These are phyloP conservation scores for Sepiola atlantica DNA, from an alignment of 2,888 invertebrate species.

Conservation along the genomic window DNA sequence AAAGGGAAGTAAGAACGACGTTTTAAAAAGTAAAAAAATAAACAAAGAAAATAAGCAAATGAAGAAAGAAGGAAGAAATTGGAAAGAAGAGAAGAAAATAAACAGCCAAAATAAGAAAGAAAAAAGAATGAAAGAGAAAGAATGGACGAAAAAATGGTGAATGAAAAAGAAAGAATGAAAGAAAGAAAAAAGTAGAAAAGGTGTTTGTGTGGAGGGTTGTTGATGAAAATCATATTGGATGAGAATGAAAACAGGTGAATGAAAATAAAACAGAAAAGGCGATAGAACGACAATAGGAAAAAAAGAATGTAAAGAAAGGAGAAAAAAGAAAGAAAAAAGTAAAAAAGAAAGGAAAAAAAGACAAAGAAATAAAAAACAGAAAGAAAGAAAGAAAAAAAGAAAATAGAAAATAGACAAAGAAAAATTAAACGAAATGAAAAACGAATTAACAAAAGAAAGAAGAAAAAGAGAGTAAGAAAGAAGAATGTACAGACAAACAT, in stretches of 20 bases:
- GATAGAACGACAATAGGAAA: background rate
- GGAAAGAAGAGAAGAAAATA: background rate
- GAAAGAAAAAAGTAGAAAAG: too few relatives aligned
- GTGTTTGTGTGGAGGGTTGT: too few relatives aligned
- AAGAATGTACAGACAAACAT: too few relatives aligned
- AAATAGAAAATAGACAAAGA: background rate
- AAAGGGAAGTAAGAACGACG: background rate
- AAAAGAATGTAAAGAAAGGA: background rate
- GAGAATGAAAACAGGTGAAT: too few relatives aligned
- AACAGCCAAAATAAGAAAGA: background rate
- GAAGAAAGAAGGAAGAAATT: too few relatives aligned
- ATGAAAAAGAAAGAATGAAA: too few relatives aligned
- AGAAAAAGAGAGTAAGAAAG: too few relatives aligned
- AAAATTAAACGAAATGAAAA: background rate
- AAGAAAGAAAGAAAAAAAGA: background rate
- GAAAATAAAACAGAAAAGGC: background rate
- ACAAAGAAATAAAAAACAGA: background rate
- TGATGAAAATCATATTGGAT: too few relatives aligned
- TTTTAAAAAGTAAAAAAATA: background rate
- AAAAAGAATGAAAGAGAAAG: background rate
- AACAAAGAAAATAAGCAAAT: too few relatives aligned
- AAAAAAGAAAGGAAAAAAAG: background rate
- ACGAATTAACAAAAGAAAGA: too few relatives aligned
- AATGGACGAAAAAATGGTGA: too few relatives aligned
- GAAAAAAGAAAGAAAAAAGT: background rate